phyloP scores from a whole-genome alignment of 2,888 invertebrate genomes.

The Tholera decimalis region DNA sequence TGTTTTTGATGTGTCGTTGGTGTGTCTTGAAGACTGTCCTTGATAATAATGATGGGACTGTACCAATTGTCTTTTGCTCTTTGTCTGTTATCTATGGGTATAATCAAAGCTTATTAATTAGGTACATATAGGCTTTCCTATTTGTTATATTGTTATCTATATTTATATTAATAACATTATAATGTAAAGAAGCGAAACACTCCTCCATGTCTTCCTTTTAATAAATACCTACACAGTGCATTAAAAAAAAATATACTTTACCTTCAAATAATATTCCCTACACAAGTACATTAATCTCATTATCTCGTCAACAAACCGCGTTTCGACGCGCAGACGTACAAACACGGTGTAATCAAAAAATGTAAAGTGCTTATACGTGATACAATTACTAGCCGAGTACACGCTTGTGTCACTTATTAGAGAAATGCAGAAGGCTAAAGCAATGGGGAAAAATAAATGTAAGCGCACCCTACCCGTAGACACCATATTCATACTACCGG shows the following conservation, averaged over 20 bases:
- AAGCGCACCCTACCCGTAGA: background rate
- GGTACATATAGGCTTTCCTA: too few species aligned
- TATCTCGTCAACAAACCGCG: constrained; percentile 46
- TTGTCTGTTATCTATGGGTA: background rate
- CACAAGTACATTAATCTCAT: constrained; percentile 52
- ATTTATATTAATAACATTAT: too few species aligned
- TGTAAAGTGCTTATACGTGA: constrained; percentile 68
- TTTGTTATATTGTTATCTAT: background rate
- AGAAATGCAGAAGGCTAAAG: constrained; percentile 1
- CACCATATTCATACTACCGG: background rate
- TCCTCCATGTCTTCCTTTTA: background rate
- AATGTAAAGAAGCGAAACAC: background rate
- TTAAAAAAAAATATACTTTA: background rate
- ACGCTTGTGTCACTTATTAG: constrained; percentile 10
- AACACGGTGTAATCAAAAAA: constrained; percentile 68
- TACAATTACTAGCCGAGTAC: constrained; percentile 61
- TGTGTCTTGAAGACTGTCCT: constrained; percentile 7
- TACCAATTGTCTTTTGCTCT: background rate
- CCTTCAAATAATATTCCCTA: background rate
- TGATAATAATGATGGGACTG: constrained; percentile 6
- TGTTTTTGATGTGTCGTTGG: constrained; percentile 45
- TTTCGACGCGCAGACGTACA: constrained; percentile 51
- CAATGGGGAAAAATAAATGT: background rate
- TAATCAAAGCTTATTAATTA: background rate
- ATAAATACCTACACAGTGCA: background rate